Evolutionary conservation across 2,888 invertebrate genomes (phyloP).

Genomic region (Eupeodes luniger): DNA sequence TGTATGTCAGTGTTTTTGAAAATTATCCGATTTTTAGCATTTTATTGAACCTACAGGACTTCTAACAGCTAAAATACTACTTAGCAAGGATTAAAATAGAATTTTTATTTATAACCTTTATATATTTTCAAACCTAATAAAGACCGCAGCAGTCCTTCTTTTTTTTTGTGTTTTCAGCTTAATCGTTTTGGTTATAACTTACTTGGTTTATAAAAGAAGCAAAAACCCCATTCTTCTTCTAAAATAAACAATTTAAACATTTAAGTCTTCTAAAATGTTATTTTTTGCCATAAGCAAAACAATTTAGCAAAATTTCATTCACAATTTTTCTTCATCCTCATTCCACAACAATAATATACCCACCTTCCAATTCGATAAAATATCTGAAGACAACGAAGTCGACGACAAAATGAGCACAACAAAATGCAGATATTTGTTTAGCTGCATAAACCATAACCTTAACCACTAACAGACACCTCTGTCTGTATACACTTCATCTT

Average conservation of each 20-base stretch:
- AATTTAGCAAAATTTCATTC: constrained; percentile 49
- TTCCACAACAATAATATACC: constrained; percentile 16
- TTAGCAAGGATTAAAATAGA: no score
- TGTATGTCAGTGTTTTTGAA: no score
- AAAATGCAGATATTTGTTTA: constrained; percentile 49
- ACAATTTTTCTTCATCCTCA: constrained; percentile 20
- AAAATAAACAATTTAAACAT: background rate
- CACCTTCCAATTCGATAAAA: background rate
- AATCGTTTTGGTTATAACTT: no score
- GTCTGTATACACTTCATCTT: constrained; percentile 24
- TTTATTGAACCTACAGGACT: no score
- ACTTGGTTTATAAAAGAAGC: no score
- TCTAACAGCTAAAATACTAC: no score
- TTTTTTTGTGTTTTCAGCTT: no score
- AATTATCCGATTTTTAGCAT: no score
- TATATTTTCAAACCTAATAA: no score
- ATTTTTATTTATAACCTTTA: no score
- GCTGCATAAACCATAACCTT: constrained; percentile 68
- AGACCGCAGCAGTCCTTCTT: no score
- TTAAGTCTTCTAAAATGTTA: constrained; percentile 53
- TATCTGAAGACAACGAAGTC: background rate
- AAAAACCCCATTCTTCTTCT: background rate
- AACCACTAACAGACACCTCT: constrained; percentile 64
- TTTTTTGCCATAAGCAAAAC: constrained; percentile 61
- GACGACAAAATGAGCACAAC: background rate